Conservation (phyloP, 2,888 invertebrate genomes). For the Drosophila paucipuncta region DNA sequence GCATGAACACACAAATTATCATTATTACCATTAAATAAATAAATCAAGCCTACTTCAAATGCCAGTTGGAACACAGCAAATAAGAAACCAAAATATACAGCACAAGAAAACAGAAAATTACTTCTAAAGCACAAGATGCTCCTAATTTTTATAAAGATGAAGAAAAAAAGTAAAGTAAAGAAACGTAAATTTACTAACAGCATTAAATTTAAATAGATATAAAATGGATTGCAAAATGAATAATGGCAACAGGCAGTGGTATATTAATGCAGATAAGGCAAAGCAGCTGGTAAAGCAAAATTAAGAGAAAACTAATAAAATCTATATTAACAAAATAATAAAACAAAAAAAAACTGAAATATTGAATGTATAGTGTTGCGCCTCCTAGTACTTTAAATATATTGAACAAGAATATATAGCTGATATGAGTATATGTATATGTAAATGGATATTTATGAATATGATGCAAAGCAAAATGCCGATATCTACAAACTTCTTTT, state of each 20-base stretch:
- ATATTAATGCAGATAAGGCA: slow-evolving; percentile 22
- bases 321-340: slow-evolving; percentile 32
- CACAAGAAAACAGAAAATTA: slow-evolving; percentile 45
- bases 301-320: slow-evolving; percentile 46
- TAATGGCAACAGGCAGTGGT: slow-evolving; percentile 23
- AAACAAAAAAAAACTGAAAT: slow-evolving; percentile 48
- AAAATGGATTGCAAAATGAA: slow-evolving; percentile 38
- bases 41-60: slow-evolving; percentile 37
- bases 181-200: slow-evolving; percentile 47
- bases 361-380: slow-evolving; percentile 81
- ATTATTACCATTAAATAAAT: slow-evolving; percentile 24
- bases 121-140: slow-evolving; percentile 52
- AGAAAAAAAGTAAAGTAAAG: slow-evolving; percentile 24
- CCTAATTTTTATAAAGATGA: slow-evolving; percentile 45
- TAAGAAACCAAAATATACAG: slow-evolving; percentile 49
- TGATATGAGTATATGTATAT: slow-evolving; percentile 62
- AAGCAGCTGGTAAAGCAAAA: slow-evolving; percentile 35
- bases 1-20: slow-evolving; percentile 32
- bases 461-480: slow-evolving; percentile 54
- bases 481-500: slow-evolving; percentile 62
- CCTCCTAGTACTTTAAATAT: slow-evolving; percentile 75
- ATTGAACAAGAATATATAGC: slow-evolving; percentile 68
- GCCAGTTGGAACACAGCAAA: slow-evolving; percentile 45
- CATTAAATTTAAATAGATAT: slow-evolving; percentile 54
- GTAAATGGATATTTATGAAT: slow-evolving; percentile 71